Conservation (phyloP, 2,888 invertebrate genomes). For the Phyto melanocephala region DNA sequence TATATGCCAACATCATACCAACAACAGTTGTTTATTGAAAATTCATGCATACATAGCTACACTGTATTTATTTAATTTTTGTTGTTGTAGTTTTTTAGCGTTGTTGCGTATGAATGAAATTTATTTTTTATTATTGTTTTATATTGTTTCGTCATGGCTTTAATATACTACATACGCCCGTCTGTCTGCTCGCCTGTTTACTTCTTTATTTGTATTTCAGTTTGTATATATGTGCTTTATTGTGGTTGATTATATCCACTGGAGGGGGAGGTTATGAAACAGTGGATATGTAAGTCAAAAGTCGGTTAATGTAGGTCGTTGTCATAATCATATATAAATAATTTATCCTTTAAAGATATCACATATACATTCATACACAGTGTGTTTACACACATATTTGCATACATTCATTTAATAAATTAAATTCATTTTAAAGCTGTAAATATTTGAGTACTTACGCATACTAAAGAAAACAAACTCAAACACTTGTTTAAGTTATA, state of each 20-base stretch:
- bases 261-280: not conserved
- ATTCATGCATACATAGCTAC: not conserved
- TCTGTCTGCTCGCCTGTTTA: constrained; percentile 6
- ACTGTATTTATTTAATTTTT: not conserved
- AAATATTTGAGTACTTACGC: not conserved
- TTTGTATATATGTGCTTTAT: not conserved
- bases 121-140: constrained; percentile 36
- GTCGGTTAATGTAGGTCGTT: constrained; percentile 60
- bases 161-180: not conserved
- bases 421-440: not conserved
- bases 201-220: not conserved
- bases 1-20: not conserved
- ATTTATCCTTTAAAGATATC: constrained; percentile 8
- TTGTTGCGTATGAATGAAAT: constrained; percentile 61
- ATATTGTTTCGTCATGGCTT: constrained; percentile 47
- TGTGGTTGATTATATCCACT: constrained; percentile 55
- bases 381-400: not conserved
- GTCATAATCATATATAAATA: constrained; percentile 51
- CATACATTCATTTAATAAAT: no score
- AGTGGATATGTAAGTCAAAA: not conserved
- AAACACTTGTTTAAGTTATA: no score
- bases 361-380: not conserved
- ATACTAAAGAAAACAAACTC: no score
- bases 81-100: constrained; percentile 31
- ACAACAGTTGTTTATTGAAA: constrained; percentile 28